These are phyloP conservation scores for Anolis carolinensis DNA, from an alignment of 2,113 vertebrate genomes.

Conservation along the genomic window DNA sequence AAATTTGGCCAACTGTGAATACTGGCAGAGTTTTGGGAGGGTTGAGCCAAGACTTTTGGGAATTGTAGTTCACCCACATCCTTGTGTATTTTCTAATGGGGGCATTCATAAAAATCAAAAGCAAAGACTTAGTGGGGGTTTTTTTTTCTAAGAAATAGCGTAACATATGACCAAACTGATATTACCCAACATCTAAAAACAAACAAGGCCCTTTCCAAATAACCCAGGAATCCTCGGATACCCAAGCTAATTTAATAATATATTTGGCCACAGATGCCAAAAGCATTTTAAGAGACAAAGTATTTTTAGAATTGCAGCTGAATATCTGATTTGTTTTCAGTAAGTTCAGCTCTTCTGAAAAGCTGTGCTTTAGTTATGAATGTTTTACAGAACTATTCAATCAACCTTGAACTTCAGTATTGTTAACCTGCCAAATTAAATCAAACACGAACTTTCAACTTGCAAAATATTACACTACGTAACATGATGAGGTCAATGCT, in stretches of 20 bases:
- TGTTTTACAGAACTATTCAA: background rate
- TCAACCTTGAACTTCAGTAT: constrained; percentile 7
- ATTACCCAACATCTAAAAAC: no score
- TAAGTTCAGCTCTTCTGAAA: background rate
- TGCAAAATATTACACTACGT: constrained; percentile 18
- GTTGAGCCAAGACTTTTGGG: no score
- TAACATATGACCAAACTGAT: no score
- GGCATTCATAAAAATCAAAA: no score
- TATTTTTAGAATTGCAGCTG: background rate
- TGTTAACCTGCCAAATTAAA: constrained; percentile 8
- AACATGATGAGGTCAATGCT: background rate
- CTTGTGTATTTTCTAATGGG: no score
- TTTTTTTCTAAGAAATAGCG: no score
- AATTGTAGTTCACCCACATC: no score
- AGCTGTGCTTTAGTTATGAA: background rate
- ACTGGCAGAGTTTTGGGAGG: no score
- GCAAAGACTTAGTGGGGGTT: no score
- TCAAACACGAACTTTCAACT: background rate
- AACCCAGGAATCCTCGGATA: no score
- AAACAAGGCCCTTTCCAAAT: no score
- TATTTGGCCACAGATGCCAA: background rate
- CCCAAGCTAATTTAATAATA: background rate
- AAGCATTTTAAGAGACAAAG: background rate
- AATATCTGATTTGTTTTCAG: background rate
- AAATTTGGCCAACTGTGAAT: no score